These are phyloP conservation scores for Eulemur albifrons DNA, from an alignment of 2,797 vertebrate genomes.

Conservation along the genomic window DNA sequence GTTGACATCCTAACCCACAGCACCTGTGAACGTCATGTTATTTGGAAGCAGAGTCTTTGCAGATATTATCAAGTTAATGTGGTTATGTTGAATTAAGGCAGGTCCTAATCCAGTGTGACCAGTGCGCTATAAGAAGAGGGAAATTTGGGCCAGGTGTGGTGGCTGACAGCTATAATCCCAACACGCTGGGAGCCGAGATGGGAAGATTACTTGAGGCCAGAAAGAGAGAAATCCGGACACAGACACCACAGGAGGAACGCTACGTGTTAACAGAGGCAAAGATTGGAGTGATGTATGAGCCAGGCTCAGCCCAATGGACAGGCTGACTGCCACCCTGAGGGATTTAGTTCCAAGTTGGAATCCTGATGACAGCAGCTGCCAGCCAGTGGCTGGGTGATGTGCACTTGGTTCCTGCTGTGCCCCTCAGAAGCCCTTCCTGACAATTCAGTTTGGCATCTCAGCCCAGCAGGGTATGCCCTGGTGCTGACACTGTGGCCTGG, in stretches of 20 bases:
- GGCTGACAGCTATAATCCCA: not conserved
- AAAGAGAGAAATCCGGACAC: not conserved
- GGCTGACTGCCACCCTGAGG: not conserved
- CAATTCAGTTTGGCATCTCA: not conserved
- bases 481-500: not conserved
- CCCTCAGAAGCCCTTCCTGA: not conserved
- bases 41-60: not conserved
- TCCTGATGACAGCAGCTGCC: not conserved
- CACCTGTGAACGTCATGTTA: not conserved
- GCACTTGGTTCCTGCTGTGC: too few relatives aligned
- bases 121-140: not conserved
- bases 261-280: not conserved
- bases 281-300: not conserved
- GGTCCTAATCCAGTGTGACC: not conserved
- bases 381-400: not conserved
- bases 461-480: not conserved
- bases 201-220: not conserved
- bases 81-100: not conserved
- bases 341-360: not conserved
- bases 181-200: not conserved
- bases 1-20: not conserved
- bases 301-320: not conserved
- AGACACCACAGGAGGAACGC: not conserved
- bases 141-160: not conserved
- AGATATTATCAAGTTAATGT: not conserved